Percentiles rank a stretch among this genome's conserved stretches.
Conservation (phyloP, 1,140 invertebrate genomes). For the Dreissena polymorpha region DNA sequence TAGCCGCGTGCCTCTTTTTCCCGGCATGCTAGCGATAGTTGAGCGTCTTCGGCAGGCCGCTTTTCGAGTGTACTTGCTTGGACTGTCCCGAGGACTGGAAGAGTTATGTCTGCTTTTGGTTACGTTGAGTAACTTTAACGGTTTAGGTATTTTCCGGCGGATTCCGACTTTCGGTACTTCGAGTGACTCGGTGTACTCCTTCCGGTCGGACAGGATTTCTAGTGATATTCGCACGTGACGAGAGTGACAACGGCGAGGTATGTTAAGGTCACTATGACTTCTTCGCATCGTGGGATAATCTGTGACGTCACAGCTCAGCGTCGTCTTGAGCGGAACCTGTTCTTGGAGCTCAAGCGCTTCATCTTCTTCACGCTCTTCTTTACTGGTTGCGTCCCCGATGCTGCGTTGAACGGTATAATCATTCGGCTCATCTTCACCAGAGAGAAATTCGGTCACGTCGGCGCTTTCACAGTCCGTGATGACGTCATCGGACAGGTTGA, state of each 20-base stretch:
- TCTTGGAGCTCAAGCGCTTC: neutral
- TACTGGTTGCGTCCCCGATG: too few species aligned
- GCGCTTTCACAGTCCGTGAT: neutral
- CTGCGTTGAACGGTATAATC: too few species aligned
- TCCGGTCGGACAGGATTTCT: neutral
- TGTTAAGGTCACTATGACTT: neutral
- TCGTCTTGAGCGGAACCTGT: constrained; percentile 13
- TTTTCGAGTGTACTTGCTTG: too few species aligned
- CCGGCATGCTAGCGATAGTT: constrained; percentile 30
- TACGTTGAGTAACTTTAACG: too few species aligned
- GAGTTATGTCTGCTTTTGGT: neutral
- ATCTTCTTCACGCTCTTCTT: neutral
- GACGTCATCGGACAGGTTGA: constrained; percentile 8
- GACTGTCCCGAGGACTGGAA: too few species aligned
- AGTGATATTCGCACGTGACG: constrained; percentile 9
- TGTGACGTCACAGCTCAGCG: neutral
- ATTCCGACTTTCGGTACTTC: neutral
- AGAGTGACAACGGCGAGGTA: neutral
- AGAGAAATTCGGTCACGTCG: neutral
- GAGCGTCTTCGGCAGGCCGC: constrained; percentile 22
- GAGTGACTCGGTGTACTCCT: neutral
- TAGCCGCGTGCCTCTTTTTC: constrained; percentile 5
- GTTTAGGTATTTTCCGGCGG: too few species aligned
- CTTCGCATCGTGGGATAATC: neutral
- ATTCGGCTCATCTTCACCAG: neutral